Base-by-base conservation (phyloP, 2,797 vertebrate genomes). In the Aphelocoma californica region DNA sequence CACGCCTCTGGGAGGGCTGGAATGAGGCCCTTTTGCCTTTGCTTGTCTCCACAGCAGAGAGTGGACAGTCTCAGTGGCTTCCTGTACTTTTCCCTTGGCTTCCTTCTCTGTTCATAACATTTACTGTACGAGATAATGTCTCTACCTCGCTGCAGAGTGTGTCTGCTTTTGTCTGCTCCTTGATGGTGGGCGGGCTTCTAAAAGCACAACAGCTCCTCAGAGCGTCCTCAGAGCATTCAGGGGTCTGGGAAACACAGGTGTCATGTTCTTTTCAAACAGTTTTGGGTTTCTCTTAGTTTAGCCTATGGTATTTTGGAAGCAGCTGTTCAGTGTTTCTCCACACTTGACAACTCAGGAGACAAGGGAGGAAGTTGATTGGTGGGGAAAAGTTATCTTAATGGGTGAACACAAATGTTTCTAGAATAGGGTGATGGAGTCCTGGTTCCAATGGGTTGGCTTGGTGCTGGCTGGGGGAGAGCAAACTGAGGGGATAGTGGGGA, bases 41-140 rank as follows among this genome's bases (percentile, higher is more conserved):
- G 9, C 51, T 91, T 42, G 17, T 51, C 36, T 91, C 38, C 11
- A 1, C 23, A 51, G 61, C 40, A 28, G 13, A 18, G 31, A 29
- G 10, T 18, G 32, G n/a, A 56, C 11, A 62, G 28, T 23, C 36
- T 56, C 70, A 21, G 57, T 18, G n/a, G 10, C 13, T 92, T 81
- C 40, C 34, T 74, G 12, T 9, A 29, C 28, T 57, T 86, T 57
- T 75, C 21, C 17, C 14, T 81, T 57, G 8, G 18, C 36, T 74
- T 53, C 12, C 9, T 21, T 53, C 23, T 78, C 18, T 14, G 54
- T 51, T 58, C 3, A 0, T 17, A 56, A 56, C n/a, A 47, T 58
- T 50, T 26, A 18, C 40, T 26, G 12, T 44, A 29, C 0, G 1
- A 50, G 31, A n/a, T 21, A 81, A 50, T 1, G 1, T 40, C 44